Evolutionary conservation across 2,888 invertebrate species (phyloP).

Genomic region (Tetropium fuscum): DNA sequence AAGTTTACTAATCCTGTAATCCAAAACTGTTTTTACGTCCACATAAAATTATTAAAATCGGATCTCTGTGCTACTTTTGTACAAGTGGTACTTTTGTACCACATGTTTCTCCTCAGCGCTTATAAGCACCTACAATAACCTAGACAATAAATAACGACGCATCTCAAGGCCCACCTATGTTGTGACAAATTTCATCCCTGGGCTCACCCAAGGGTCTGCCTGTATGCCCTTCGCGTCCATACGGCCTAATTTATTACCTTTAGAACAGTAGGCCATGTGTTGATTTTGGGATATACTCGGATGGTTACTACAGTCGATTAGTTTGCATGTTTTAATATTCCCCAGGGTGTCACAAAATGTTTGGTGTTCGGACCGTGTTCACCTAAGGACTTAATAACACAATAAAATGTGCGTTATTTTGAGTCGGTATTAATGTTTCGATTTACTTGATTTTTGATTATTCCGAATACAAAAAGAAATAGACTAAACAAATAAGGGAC

Average conservation of each 20-base stretch:
- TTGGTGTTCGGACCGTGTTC: constrained; percentile 3
- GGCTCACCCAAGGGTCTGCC: constrained; percentile 33
- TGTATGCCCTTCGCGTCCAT: neutral
- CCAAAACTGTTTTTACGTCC: too few species aligned
- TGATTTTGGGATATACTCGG: constrained; percentile 44
- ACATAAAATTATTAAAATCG: too few species aligned
- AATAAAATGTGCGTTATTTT: neutral
- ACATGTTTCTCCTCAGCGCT: constrained; percentile 21
- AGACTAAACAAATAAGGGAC: neutral
- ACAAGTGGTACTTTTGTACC: too few species aligned
- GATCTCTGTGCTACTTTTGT: too few species aligned
- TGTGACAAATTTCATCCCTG: constrained; percentile 45
- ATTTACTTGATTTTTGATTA: neutral
- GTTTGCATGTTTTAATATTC: neutral
- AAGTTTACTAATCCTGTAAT: too few species aligned
- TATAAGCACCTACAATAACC: constrained; percentile 29
- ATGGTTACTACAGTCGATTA: constrained; percentile 30
- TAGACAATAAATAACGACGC: constrained; percentile 30
- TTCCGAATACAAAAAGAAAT: neutral
- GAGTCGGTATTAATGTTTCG: too few species aligned
- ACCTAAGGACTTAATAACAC: too few species aligned
- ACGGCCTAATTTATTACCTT: constrained; percentile 36
- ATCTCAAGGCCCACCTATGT: constrained; percentile 43
- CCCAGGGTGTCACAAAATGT: neutral
- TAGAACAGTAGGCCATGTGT: constrained; percentile 51